Conservation (phyloP, 2,888 invertebrate species). For the Exephanes ischioxanthus region DNA sequence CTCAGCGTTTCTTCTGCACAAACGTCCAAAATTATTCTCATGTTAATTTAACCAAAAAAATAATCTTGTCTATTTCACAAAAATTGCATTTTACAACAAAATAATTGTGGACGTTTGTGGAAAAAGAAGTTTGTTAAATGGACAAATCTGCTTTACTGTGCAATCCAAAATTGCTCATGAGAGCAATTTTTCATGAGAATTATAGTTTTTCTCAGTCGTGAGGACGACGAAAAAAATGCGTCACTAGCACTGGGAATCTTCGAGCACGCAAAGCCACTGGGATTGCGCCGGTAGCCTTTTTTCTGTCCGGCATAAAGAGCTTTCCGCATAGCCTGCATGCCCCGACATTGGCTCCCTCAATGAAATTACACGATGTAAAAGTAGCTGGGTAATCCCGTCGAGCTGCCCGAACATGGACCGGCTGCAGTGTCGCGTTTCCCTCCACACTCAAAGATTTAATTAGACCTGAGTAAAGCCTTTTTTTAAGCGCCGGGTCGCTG, state of each 20-base stretch:
- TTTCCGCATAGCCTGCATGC: conserved; percentile 1
- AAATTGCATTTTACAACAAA: too few species aligned
- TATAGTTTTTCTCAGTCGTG: too few species aligned
- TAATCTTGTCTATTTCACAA: too few species aligned
- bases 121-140: too few species aligned
- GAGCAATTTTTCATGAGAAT: too few species aligned
- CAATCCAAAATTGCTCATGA: too few species aligned
- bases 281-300: conserved; percentile 29
- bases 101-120: too few species aligned
- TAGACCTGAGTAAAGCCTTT: conserved; percentile 45
- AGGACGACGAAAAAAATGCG: conserved; percentile 17
- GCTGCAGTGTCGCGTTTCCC: conserved; percentile 23
- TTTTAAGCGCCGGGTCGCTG: conserved; percentile 23
- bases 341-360: conserved; percentile 35
- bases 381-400: conserved; percentile 23
- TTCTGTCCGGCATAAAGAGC: conserved; percentile 30
- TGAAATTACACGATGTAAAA: conserved; percentile 53
- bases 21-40: too few species aligned
- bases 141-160: too few species aligned
- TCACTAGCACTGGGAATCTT: conserved; percentile 26
- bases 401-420: conserved; percentile 2
- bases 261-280: conserved; percentile 28
- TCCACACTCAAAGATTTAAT: conserved; percentile 51
- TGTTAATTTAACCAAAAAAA: too few species aligned
- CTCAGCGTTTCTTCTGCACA: background rate